Evolutionary conservation across 2,113 vertebrate genomes (phyloP).

Genomic region (Percina caprodes): DNA sequence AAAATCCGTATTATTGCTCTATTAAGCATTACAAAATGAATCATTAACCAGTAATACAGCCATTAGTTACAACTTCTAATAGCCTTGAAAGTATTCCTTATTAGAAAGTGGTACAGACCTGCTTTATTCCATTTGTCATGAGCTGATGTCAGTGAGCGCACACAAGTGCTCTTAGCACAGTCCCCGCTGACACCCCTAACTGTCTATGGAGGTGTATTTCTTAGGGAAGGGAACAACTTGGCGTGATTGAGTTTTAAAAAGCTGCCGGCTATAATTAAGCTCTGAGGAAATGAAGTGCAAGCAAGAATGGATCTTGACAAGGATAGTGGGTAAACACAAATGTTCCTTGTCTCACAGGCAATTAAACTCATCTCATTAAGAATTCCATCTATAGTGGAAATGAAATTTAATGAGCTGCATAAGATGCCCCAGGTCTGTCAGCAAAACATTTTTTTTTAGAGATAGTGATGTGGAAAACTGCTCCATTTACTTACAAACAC

Average conservation of each 20-base stretch:
- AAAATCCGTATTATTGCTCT: background rate
- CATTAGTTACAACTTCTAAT: background rate
- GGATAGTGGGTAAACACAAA: constrained; percentile 50
- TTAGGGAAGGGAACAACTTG: constrained; percentile 25
- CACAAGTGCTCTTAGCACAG: background rate
- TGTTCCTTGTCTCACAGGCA: constrained; percentile 41
- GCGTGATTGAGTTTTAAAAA: constrained; percentile 19
- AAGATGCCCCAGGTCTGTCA: constrained; percentile 38
- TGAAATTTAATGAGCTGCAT: constrained; percentile 61
- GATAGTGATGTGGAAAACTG: background rate
- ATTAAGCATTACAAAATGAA: background rate
- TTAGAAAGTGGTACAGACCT: background rate
- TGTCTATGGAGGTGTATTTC: background rate
- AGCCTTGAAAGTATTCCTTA: background rate
- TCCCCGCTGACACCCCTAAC: background rate
- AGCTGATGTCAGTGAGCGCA: background rate
- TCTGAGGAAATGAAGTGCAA: constrained; percentile 17
- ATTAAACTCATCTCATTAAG: constrained; percentile 52
- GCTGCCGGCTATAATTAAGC: background rate
- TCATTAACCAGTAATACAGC: background rate
- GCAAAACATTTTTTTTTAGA: constrained; percentile 7
- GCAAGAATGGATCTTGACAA: constrained; percentile 34
- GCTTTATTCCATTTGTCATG: background rate
- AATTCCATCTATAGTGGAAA: constrained; percentile 48
- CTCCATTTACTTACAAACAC: background rate